Base-by-base conservation (phyloP, 2,797 vertebrate species). In the Crocodylus rhombifer region DNA sequence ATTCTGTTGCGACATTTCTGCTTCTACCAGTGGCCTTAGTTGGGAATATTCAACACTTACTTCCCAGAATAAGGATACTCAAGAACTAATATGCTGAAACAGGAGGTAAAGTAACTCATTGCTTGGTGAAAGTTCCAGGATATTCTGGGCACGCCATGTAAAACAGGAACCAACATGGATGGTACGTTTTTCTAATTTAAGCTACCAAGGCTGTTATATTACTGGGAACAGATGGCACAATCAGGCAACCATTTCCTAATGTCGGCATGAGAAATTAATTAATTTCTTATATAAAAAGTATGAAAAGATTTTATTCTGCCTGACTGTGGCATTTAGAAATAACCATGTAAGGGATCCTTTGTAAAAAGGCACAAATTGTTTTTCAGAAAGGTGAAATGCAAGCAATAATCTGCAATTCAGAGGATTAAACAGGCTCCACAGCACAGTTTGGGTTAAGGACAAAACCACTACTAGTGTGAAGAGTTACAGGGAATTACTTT, bases 281-380 rank as follows among this genome's bases (percentile, higher is more conserved):
- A 67, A 58, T 74, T 74, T 33, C 55, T 51, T 42, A 42, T 7
- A 12, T 0, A 20, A 63, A 18, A 62, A 61, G 80, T 0, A 30
- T 0, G 3, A n/a, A 33, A n/a, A 67, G 58, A 25, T 51, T 20
- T 17, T 80, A 7, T 9, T 56, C 42, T 60, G 80, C 36, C 16
- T 0, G 0, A 12, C 8, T 0, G 4, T 0, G n/a, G 21, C 1
- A 13, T 0, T 15, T 1, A 51, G 51, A 6, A 63, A 61, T 8
- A 69, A 36, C 20, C 1, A 21, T 0, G 0, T 20, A 42, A 42
- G 42, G 42, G 42, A 42, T 33, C 30, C 18, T 30, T 63, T 65
- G 12, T 23, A 73, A 73, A 71, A 73, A 69, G 14, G 11, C 30
- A 51, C 36, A 73, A 67, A 67, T 25, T 51, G 36, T 36, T 73